Base-by-base conservation (phyloP, 2,113 vertebrate species). In the Toxotes jaculatrix region DNA sequence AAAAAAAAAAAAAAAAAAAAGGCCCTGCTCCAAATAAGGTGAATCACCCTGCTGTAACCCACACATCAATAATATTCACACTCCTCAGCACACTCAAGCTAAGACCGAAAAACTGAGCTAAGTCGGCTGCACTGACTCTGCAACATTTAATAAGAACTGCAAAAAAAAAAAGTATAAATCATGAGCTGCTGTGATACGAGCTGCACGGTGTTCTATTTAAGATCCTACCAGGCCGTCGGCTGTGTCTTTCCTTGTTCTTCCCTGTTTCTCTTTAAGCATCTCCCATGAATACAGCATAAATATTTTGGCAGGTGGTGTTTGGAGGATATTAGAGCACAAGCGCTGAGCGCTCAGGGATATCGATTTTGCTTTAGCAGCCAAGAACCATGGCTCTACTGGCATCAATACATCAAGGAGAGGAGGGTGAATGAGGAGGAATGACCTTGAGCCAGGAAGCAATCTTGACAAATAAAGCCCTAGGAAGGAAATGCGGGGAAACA, bases 231-330 rank as follows among this genome's bases (percentile, higher is more conserved):
- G 80, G 65, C 79, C 19, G 4, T 32, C 1, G 16, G 51, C 59
- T 59, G 61, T 62, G 49, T 76, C 82, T 68, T 62, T 60, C 21
- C 71, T 66, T 73, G 70, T 74, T 81, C 80, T 49, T 63, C 45
- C n/a, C 36, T 65, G 55, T 74, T 36, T 83, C 38, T 57, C 34
- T 74, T 32, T 84, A 49, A 79, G 82, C 81, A 71, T 81, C 77
- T 67, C 72, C 77, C 60, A 74, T 88, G 75, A 94, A 90, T 78
- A 86, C 83, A 90, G 84, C 77, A 83, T 88, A 87, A 89, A 95
- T 91, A 93, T 94, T 92, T 93, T 93, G 91, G 85, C 91, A 93
- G 88, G 84, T 82, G 84, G 74, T 79, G 88, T 87, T 88, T 56
- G 78, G 84, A 88, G 87, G 92, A 91, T 89, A 91, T 93, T 92